phyloP scores from a whole-genome alignment of 2,797 vertebrate species.

The Babyrousa celebensis region DNA sequence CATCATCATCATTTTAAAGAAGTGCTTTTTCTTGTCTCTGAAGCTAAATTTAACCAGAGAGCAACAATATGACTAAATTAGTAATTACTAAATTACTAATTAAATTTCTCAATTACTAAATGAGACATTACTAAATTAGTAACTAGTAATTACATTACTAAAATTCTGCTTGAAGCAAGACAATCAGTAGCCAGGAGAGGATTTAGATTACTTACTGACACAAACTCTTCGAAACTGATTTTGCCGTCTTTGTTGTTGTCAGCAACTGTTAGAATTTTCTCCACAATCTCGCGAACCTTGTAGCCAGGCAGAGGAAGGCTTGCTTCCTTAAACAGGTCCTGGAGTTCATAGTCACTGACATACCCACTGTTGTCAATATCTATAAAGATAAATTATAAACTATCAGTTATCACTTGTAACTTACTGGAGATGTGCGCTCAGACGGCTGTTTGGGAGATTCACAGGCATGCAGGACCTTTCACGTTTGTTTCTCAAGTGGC shows the following conservation, averaged over 20 bases:
- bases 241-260: slow-evolving; percentile 97
- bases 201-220: slow-evolving; percentile 92
- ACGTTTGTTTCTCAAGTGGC: not conserved
- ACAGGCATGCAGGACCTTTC: not conserved
- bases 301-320: slow-evolving; percentile 97
- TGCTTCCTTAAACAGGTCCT: slow-evolving; percentile 98
- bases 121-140: no score
- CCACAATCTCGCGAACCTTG: slow-evolving; percentile 96
- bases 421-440: not conserved
- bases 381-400: slow-evolving; percentile 86
- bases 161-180: slow-evolving; percentile 36
- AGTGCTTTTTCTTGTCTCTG: not conserved
- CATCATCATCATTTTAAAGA: not conserved
- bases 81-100: no score
- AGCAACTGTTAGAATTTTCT: slow-evolving; percentile 94
- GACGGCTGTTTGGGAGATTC: not conserved
- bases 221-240: slow-evolving; percentile 99
- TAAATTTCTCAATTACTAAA: no score
- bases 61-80: not conserved
- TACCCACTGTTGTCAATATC: slow-evolving; percentile 98
- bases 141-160: not conserved
- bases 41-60: not conserved
- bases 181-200: not conserved
- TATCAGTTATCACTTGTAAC: not conserved
- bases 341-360: slow-evolving; percentile 98